Percentiles rank a stretch among this genome's conserved stretches.
Conservation (phyloP, 2,888 invertebrate genomes). For the Synanthedon formicaeformis region DNA sequence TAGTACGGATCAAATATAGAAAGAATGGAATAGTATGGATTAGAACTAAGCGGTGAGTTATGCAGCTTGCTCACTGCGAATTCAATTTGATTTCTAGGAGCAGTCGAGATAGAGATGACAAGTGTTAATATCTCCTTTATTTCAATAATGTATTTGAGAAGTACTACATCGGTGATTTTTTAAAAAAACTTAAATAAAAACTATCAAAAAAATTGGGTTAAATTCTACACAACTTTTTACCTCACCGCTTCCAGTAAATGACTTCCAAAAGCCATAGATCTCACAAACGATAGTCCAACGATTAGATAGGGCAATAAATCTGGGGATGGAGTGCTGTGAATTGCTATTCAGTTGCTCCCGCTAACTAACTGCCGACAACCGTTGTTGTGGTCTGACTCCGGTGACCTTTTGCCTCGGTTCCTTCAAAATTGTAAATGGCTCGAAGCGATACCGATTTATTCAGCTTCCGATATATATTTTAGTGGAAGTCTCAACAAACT, state of each 20-base stretch:
- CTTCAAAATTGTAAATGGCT: background rate
- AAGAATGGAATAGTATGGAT: too few relatives aligned
- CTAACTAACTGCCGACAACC: conserved; percentile 17
- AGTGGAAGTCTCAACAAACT: too few relatives aligned
- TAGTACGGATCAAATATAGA: too few relatives aligned
- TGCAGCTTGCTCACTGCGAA: too few relatives aligned
- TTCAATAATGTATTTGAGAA: too few relatives aligned
- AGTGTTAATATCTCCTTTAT: too few relatives aligned
- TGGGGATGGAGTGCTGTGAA: conserved; percentile 18
- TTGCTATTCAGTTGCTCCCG: conserved; percentile 19
- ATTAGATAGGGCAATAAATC: conserved; percentile 23
- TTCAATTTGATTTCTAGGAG: too few relatives aligned
- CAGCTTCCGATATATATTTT: background rate
- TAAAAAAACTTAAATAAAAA: too few relatives aligned
- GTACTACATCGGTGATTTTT: too few relatives aligned
- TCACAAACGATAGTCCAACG: conserved; percentile 10
- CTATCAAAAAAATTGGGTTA: background rate
- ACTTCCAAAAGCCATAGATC: conserved; percentile 4
- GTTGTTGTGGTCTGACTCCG: conserved; percentile 5
- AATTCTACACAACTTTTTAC: background rate
- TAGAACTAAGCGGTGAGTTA: too few relatives aligned
- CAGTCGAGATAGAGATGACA: too few relatives aligned
- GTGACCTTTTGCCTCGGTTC: background rate
- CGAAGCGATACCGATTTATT: background rate
- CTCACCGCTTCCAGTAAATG: conserved; percentile 6